phyloP scores from a whole-genome alignment of 1,140 invertebrate genomes.

The Brachionus koreanus region DNA sequence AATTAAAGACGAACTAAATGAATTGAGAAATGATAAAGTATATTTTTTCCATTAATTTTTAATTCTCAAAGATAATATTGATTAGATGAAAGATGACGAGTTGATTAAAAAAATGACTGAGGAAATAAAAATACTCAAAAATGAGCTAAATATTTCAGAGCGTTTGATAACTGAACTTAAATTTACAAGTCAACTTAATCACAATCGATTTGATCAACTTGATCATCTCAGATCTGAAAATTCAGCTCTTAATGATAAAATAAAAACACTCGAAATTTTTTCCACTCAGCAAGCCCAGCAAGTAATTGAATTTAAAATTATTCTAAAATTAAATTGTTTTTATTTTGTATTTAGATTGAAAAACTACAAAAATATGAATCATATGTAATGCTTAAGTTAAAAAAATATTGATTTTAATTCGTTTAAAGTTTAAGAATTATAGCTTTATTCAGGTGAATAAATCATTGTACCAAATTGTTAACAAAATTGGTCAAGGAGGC shows the following conservation, averaged over 20 bases:
- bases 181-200: neutral
- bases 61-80: neutral
- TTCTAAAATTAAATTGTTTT: neutral
- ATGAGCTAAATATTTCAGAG: neutral
- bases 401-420: neutral
- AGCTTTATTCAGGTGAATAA: neutral
- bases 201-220: neutral
- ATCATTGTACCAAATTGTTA: conserved; percentile 28
- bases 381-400: neutral
- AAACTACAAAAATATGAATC: conserved; percentile 18
- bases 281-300: neutral
- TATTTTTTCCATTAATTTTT: neutral
- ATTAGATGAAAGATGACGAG: neutral
- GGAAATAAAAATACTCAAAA: neutral
- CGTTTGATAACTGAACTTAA: conserved; percentile 25
- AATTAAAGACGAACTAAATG: neutral
- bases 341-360: neutral
- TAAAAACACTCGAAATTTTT: neutral
- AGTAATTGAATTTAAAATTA: neutral
- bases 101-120: neutral
- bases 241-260: neutral
- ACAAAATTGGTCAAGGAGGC: conserved; percentile 44
- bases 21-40: neutral
- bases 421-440: conserved; percentile 17
- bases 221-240: conserved; percentile 10